A percentile compares a stretch with the other conserved stretches of the same genome.
Evolutionary conservation across 1,140 invertebrate genomes (phyloP).

Genomic region (Cherax quadricarinatus): DNA sequence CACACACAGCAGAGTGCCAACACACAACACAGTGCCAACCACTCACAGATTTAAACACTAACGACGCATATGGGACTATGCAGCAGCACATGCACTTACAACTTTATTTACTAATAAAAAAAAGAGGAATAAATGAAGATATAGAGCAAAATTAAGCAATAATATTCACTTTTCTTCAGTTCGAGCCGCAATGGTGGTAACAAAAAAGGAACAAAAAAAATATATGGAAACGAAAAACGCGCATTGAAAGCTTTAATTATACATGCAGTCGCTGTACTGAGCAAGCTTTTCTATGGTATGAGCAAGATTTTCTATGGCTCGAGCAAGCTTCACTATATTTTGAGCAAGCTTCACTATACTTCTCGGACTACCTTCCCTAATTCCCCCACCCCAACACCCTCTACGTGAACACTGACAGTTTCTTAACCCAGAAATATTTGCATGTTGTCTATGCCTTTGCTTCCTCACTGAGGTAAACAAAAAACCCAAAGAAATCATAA

Average conservation of each 20-base stretch:
- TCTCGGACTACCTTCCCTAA: neutral
- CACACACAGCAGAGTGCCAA: neutral
- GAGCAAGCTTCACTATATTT: no score
- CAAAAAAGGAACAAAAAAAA: slow-evolving; percentile 6
- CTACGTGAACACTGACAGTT: slow-evolving; percentile 17
- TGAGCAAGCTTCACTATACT: neutral
- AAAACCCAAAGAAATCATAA: neutral
- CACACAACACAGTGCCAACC: no score
- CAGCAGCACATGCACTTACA: slow-evolving; percentile 32
- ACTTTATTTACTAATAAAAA: slow-evolving; percentile 21
- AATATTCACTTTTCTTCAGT: slow-evolving; percentile 34
- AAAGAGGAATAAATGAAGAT: slow-evolving; percentile 6
- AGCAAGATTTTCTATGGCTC: no score
- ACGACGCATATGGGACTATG: slow-evolving; percentile 36
- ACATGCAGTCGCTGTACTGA: slow-evolving; percentile 33
- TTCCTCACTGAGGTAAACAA: slow-evolving; percentile 54
- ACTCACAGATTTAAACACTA: no score
- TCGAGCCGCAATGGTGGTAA: neutral
- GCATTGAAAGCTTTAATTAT: neutral
- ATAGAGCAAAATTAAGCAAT: slow-evolving; percentile 31
- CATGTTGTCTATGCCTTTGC: slow-evolving; percentile 59
- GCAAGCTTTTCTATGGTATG: neutral
- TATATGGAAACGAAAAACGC: slow-evolving; percentile 9
- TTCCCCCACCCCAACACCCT: neutral
- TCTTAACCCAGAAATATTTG: slow-evolving; percentile 61